Conservation (phyloP, 2,797 vertebrate species). For the Menidia menidia region DNA sequence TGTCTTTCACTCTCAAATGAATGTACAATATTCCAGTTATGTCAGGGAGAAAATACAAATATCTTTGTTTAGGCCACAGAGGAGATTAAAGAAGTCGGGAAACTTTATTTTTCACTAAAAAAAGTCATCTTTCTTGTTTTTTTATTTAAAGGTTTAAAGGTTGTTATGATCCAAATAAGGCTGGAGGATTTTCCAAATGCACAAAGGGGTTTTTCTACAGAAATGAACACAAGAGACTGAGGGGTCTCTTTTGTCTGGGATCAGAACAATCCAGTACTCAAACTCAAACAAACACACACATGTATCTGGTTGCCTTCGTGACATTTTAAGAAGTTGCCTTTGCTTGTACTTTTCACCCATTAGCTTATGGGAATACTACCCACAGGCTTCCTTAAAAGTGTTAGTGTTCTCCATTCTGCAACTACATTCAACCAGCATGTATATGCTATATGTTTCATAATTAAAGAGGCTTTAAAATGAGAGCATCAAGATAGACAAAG, state of each 20-base stretch:
- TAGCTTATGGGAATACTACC: neutral
- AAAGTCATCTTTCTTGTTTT: constrained; percentile 1
- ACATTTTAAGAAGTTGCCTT: neutral
- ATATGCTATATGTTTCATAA: neutral
- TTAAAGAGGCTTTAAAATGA: neutral
- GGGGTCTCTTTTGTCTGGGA: constrained; percentile 3
- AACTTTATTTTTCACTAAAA: constrained; percentile 14
- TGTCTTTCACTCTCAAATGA: constrained; percentile 22
- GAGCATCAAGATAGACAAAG: neutral
- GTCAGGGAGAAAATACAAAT: neutral
- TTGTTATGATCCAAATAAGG: constrained; percentile 10
- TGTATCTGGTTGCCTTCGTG: neutral
- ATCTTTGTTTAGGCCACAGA: constrained; percentile 22
- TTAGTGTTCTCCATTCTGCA: neutral
- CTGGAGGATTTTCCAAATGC: constrained; percentile 2
- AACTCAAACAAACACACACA: neutral
- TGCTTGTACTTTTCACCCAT: neutral
- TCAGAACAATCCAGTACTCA: constrained; percentile 17
- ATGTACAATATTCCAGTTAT: constrained; percentile 14
- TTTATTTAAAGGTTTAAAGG: neutral
- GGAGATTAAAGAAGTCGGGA: constrained; percentile 33
- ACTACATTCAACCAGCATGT: neutral
- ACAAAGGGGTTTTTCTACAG: constrained; percentile 1
- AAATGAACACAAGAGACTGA: constrained; percentile 11
- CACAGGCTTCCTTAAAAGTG: neutral